Percentiles rank a stretch among this genome's conserved stretches.
phyloP scores from a whole-genome alignment of 2,113 vertebrate species.

The Gorsachius goisagi region DNA sequence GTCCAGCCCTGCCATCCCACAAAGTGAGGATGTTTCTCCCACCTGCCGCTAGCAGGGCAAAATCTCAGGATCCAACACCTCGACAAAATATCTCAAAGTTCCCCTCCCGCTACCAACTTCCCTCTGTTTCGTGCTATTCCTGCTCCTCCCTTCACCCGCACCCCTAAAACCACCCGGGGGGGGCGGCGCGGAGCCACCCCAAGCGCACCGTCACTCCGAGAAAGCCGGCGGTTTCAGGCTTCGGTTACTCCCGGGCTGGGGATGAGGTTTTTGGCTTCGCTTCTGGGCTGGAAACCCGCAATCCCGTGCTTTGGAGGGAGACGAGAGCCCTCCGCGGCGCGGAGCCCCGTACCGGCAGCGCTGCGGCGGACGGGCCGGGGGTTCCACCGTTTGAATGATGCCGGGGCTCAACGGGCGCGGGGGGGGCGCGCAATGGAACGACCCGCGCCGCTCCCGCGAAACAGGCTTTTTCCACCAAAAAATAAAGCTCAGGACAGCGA shows the following conservation, averaged over 20 bases:
- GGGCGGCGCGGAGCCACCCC: not conserved
- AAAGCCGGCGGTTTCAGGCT: fast-evolving
- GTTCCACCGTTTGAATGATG: not conserved
- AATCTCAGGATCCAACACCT: not conserved
- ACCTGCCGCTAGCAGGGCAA: not conserved
- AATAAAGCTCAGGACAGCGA: not conserved
- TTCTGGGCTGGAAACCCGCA: fast-evolving
- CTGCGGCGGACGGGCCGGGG: not conserved
- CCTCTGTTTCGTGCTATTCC: not conserved
- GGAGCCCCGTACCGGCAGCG: not conserved
- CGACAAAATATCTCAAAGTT: not conserved
- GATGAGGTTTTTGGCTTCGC: fast-evolving
- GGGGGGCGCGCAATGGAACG: not conserved
- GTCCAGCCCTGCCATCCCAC: not conserved
- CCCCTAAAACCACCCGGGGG: not conserved
- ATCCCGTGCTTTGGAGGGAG: not conserved
- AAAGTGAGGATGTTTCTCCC: not conserved
- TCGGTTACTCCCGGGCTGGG: fast-evolving
- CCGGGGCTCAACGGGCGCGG: too few relatives aligned
- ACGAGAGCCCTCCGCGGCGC: fast-evolving
- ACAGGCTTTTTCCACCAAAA: too few relatives aligned
- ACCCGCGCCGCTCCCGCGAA: too few relatives aligned
- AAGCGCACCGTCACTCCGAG: not conserved
- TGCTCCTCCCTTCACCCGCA: not conserved
- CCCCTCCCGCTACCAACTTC: fast-evolving